Percentiles rank a stretch among this genome's conserved stretches.
phyloP scores from a whole-genome alignment of 2,113 vertebrate species.

The Phylloscopus trochiloides region DNA sequence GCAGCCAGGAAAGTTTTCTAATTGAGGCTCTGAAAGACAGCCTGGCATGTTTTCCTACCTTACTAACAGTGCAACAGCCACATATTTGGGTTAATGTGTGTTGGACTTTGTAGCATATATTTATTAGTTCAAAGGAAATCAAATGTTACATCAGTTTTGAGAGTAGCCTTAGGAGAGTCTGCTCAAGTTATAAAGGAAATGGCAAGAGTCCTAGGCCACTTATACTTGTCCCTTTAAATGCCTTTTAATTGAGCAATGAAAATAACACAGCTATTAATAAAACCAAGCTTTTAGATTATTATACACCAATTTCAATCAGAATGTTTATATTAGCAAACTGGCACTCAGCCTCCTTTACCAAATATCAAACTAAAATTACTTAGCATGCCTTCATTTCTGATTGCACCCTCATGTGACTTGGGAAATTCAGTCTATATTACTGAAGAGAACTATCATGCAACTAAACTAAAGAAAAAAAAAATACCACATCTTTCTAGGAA shows the following conservation, averaged over 20 bases:
- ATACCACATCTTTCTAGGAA: constrained; percentile 56
- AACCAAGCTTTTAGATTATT: neutral
- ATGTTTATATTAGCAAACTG: neutral
- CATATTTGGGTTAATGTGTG: neutral
- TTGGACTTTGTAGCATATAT: neutral
- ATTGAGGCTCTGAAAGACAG: neutral
- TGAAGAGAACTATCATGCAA: neutral
- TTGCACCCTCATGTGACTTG: neutral
- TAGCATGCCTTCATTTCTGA: neutral
- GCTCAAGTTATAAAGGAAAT: neutral
- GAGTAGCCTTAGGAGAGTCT: neutral
- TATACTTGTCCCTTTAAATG: neutral
- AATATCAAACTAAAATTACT: neutral
- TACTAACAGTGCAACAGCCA: neutral
- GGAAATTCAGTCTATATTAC: neutral
- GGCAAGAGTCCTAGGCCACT: neutral
- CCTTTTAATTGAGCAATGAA: neutral
- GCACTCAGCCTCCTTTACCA: neutral
- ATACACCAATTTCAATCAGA: neutral
- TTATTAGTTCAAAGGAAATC: neutral
- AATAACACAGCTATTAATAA: neutral
- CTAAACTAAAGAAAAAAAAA: neutral
- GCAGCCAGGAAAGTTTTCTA: neutral
- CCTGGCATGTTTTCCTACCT: neutral
- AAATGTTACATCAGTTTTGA: neutral